Evolutionary conservation across 2,113 vertebrate species (phyloP), one percentile per base, ranked within the genome.

Genomic region (Litocranius walleri): DNA sequence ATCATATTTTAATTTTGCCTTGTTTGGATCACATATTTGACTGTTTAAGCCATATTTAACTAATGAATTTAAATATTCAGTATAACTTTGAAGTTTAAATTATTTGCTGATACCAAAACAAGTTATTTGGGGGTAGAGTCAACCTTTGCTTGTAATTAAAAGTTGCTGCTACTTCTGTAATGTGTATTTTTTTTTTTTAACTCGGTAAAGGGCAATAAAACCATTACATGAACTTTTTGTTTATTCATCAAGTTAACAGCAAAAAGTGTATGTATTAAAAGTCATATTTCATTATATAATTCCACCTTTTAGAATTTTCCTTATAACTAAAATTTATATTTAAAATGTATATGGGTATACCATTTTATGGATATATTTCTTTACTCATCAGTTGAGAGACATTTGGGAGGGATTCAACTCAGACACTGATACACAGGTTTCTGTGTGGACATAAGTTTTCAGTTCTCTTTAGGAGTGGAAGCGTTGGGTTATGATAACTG

Each of bases 31-130:
- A 94, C 14, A 6, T 84, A 74, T 93, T 77, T 94, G n/a, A 88
- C 88, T 95, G 40, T 95, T 62, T 86, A 97, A 98, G 98, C 94
- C 95, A 95, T 97, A 96, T 96, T 98, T 96, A 98, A 89, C 77
- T 77, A 82, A 4, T 96, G 95, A 80, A 94, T 90, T 94, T 97
- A 97, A 98, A 96, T 91, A 94, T 91, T 95, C 43, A 50, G 3
- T 52, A 54, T 87, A 91, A 83, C 17, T 95, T 91, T 88, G 30
- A 94, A 94, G 50, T 93, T 95, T 94, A 94, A 95, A 59, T 98
- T 96, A 94, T 87, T 96, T 96, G 95, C 97, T 95, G 87, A 97
- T 92, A 92, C 87, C 97, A 96, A 98, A 96, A 89, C 29, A 97
- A 87, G 57, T 95, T n/a, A 96, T 87, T 59, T 78, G 36, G 82